Conservation (phyloP, 2,888 invertebrate genomes). For the Napeogenes inachia region DNA sequence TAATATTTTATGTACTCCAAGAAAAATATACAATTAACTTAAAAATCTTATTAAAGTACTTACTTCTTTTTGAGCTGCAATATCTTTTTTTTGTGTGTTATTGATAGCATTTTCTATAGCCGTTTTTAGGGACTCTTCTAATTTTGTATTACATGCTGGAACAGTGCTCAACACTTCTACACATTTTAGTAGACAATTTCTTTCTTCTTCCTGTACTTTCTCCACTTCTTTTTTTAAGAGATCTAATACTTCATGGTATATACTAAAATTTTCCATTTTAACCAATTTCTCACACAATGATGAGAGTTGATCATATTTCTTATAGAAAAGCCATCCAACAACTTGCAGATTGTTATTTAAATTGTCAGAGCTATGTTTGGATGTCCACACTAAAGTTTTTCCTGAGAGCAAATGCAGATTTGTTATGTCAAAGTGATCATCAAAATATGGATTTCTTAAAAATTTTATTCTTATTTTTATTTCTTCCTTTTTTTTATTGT, state of each 20-base stretch:
- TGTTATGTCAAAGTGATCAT: slow-evolving; percentile 92
- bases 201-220: slow-evolving; percentile 38
- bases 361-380: slow-evolving; percentile 65
- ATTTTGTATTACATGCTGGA: slow-evolving; percentile 39
- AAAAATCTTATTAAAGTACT: slow-evolving; percentile 8
- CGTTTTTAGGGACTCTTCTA: slow-evolving; percentile 69
- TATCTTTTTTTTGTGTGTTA: slow-evolving; percentile 76
- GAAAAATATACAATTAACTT: no score
- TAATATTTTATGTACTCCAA: slow-evolving; percentile 11
- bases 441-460: slow-evolving; percentile 88
- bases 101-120: slow-evolving; percentile 75
- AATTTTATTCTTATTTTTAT: slow-evolving; percentile 86
- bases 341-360: slow-evolving; percentile 78
- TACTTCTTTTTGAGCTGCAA: slow-evolving; percentile 76
- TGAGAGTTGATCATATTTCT: slow-evolving; percentile 78
- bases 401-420: slow-evolving; percentile 85
- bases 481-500: slow-evolving; percentile 64
- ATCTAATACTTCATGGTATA: slow-evolving; percentile 52
- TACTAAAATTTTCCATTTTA: slow-evolving; percentile 44
- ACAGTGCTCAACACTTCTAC: slow-evolving; percentile 41
- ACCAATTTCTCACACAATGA: slow-evolving; percentile 43
- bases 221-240: slow-evolving; percentile 44
- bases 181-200: slow-evolving; percentile 44
- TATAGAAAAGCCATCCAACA: slow-evolving; percentile 81
- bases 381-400: slow-evolving; percentile 86